Evolutionary conservation across 2,797 vertebrate species (phyloP).

Genomic region (Oryzias sinensis): DNA sequence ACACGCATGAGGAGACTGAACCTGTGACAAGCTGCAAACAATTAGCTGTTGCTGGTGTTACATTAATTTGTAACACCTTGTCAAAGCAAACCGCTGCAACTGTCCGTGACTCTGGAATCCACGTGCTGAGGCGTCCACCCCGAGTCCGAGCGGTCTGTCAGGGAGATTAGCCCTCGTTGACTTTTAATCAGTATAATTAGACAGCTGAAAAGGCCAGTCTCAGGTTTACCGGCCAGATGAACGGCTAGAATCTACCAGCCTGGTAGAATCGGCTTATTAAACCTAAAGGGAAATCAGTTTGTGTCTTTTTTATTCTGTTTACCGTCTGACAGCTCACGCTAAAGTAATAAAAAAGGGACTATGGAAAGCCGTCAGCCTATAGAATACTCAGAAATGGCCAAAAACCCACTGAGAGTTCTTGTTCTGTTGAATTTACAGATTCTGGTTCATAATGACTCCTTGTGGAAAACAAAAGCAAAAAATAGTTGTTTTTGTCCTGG

Average conservation of each 20-base stretch:
- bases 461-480: too few species aligned
- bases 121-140: background rate
- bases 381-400: too few species aligned
- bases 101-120: background rate
- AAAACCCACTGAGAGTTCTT: too few species aligned
- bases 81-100: conserved; percentile 17
- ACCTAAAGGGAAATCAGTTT: conserved; percentile 6
- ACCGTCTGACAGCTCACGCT: too few species aligned
- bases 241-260: background rate
- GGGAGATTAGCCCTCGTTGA: conserved; percentile 27
- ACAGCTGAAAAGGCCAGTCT: conserved; percentile 44
- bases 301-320: background rate
- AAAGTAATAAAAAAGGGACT: too few species aligned
- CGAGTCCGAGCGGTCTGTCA: conserved; percentile 14
- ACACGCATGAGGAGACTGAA: too few species aligned
- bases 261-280: conserved; percentile 29
- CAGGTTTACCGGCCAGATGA: conserved; percentile 11
- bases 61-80: conserved; percentile 31
- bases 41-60: conserved; percentile 19
- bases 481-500: too few species aligned
- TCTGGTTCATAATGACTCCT: too few species aligned
- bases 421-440: too few species aligned
- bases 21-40: too few species aligned
- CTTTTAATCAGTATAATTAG: conserved; percentile 53
- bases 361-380: too few species aligned